A percentile compares a stretch with the other conserved stretches of the same genome.
phyloP scores from a whole-genome alignment of 2,797 vertebrate species.

The Limosa lapponica region DNA sequence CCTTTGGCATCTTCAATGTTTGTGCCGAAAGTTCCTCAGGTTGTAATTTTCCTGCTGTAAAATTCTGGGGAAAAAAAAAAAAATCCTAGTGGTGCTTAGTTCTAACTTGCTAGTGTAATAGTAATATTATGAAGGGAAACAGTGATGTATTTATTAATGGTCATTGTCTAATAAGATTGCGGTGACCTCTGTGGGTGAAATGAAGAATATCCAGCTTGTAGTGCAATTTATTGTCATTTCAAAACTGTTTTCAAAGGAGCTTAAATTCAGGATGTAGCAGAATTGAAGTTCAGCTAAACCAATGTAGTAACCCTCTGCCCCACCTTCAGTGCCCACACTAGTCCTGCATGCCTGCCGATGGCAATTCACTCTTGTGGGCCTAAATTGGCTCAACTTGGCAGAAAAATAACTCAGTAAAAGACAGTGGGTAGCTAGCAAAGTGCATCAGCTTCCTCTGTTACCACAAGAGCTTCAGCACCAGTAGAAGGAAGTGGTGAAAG shows the following conservation, averaged over 20 bases:
- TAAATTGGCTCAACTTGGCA: background rate
- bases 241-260: background rate
- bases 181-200: conserved; percentile 46
- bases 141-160: background rate
- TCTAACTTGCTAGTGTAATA: background rate
- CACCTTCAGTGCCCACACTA: background rate
- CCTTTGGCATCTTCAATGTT: background rate
- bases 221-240: background rate
- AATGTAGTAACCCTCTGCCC: background rate
- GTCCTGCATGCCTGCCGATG: background rate
- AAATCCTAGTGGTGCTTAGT: background rate
- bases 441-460: background rate
- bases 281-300: background rate
- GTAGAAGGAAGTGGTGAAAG: background rate
- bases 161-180: background rate
- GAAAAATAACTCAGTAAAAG: background rate
- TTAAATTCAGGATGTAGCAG: background rate
- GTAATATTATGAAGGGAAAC: background rate
- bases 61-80: background rate
- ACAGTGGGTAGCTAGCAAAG: background rate
- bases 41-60: background rate
- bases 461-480: background rate
- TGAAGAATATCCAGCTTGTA: background rate
- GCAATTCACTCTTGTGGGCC: background rate
- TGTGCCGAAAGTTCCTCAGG: background rate